Percentiles rank a stretch among this genome's conserved stretches.
phyloP scores from a whole-genome alignment of 1,140 invertebrate genomes.

The Sarcophaga bullata region DNA sequence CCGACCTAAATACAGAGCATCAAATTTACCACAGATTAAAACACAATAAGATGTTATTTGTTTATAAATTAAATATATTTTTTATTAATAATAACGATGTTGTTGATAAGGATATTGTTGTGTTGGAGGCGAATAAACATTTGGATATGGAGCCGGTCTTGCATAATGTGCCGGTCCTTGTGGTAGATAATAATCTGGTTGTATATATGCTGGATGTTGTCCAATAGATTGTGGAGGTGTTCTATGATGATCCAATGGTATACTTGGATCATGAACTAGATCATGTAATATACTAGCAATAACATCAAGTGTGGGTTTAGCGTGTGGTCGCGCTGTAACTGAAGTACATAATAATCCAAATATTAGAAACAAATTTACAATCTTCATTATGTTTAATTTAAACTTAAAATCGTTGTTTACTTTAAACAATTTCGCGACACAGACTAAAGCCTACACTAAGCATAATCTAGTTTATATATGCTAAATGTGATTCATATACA shows the following conservation, averaged over 20 bases:
- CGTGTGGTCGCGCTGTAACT: not conserved
- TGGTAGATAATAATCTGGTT: not conserved
- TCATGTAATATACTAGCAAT: constrained; percentile 52
- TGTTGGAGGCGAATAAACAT: too few relatives aligned
- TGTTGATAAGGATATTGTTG: too few relatives aligned
- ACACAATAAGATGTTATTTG: too few relatives aligned
- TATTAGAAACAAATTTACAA: not conserved
- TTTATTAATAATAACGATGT: too few relatives aligned
- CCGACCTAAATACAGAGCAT: too few relatives aligned
- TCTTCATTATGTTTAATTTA: not conserved
- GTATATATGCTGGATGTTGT: not conserved
- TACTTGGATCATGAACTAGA: constrained; percentile 40
- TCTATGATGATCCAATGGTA: constrained; percentile 32
- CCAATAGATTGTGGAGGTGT: constrained; percentile 1
- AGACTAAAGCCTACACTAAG: not conserved
- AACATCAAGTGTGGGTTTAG: constrained; percentile 55
- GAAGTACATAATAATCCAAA: not conserved
- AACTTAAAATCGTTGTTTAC: not conserved
- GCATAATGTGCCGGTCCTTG: too few relatives aligned
- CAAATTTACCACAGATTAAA: too few relatives aligned
- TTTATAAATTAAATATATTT: too few relatives aligned
- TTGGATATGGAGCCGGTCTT: too few relatives aligned
- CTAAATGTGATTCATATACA: too few relatives aligned
- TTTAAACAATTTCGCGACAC: not conserved
- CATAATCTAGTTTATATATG: too few relatives aligned